Evolutionary conservation across 2,888 invertebrate species (phyloP), one percentile per base, ranked within the genome.

Genomic region (Hirudinaria manillensis): DNA sequence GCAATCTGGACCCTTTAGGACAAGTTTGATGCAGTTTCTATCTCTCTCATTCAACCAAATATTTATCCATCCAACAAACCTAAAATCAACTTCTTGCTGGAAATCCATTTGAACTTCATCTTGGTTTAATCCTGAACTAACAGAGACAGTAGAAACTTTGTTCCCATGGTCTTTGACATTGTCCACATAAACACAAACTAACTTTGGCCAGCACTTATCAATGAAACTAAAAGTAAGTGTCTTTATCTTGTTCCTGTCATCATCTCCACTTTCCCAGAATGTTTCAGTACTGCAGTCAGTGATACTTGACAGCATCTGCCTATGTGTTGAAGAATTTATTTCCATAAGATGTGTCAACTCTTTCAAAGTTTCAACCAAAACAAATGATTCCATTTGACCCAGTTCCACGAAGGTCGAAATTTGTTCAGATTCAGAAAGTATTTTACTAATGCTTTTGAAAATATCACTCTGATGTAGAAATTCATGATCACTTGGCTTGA

Each of bases 251-350:
- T 94, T 94, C 76, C 88, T 84, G 86, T 98, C 97, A 83, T 97
- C 97, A 82, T 97, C 97, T 0, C 95, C 96, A 55, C 95, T 95
- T 86, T 98, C 98, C 98, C 98, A 98, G 86, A 98, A 98, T 0
- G 98, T 98, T 85, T 98, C 98, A 0, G 96, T 95, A 6, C 94
- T 94, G 81, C 92, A 92, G 84, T 98, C 98, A 81, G 91, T 92
- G 24, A 98, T 88, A 79, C 94, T 94, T 2, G 91, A 92, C 3
- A 93, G 90, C 93, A 98, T 94, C 10, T 94, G 95, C 82, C 92
- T 93, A 0, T 97, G 89, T 79, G 95, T 96, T 0, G 96, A 96
- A 0, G 94, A 93, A 80, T 91, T 92, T 70, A 95, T 89, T 80
- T 93, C 92, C 45, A 88, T 88, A 0, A 88, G 87, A 0, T 88